phyloP scores from a whole-genome alignment of 2,113 vertebrate genomes.

The Corydoras sp. region DNA sequence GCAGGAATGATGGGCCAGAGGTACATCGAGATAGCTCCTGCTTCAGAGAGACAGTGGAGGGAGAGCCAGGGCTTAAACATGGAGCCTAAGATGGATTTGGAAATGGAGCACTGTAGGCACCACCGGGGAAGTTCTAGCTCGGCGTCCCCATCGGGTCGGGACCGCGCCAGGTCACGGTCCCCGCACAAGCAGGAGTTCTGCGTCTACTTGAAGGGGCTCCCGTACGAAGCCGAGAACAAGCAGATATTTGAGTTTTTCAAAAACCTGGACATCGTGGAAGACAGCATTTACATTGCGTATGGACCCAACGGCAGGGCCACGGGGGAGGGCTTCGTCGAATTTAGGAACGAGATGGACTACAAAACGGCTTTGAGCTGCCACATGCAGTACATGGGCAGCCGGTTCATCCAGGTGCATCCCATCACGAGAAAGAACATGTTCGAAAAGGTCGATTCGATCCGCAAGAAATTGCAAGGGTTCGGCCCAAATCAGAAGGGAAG shows the following conservation, averaged over 20 bases:
- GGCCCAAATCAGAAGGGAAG: constrained; percentile 78
- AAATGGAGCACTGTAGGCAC: constrained; percentile 55
- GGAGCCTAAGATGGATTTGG: constrained; percentile 61
- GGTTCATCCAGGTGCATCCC: constrained; percentile 96
- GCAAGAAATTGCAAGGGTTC: constrained; percentile 82
- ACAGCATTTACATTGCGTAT: constrained; percentile 94
- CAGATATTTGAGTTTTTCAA: constrained; percentile 98
- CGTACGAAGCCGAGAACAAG: constrained; percentile 94
- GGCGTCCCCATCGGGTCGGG: constrained; percentile 71
- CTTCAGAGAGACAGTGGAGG: constrained; percentile 93
- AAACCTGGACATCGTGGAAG: constrained; percentile 88
- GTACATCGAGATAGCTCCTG: constrained; percentile 87
- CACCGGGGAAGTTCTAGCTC: constrained; percentile 61
- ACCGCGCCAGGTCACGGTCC: constrained; percentile 86
- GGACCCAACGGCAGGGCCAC: constrained; percentile 93
- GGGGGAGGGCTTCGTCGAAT: constrained; percentile 95
- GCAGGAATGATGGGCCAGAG: constrained; percentile 92
- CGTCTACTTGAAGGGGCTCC: constrained; percentile 93
- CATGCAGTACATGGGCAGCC: constrained; percentile 96
- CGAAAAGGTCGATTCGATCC: constrained; percentile 90
- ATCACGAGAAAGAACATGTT: constrained; percentile 93
- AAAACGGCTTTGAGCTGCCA: constrained; percentile 89
- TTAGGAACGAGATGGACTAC: constrained; percentile 86
- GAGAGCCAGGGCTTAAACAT: constrained; percentile 63
- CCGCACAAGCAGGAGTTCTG: constrained; percentile 91